Evolutionary conservation across 2,888 invertebrate species (phyloP).

Genomic region (Andrena minutula): DNA sequence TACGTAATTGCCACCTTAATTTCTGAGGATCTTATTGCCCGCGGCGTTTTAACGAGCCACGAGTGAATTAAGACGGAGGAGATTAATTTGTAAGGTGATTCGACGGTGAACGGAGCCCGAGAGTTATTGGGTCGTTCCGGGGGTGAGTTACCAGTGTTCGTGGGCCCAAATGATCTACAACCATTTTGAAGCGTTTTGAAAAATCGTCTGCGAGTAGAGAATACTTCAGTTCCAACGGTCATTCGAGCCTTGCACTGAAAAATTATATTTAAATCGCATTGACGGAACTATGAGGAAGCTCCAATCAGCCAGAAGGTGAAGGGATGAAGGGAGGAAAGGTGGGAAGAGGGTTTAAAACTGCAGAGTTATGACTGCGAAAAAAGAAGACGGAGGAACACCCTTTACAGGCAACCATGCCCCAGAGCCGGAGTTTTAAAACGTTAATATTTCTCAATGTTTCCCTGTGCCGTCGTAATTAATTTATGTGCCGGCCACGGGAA

Average conservation of each 20-base stretch:
- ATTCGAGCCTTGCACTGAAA: background rate
- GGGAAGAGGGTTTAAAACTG: background rate
- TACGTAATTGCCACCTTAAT: constrained; percentile 25
- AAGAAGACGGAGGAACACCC: constrained; percentile 19
- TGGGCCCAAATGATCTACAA: too few species aligned
- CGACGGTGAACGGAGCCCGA: too few species aligned
- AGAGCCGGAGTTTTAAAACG: constrained; percentile 51
- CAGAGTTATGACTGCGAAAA: constrained; percentile 14
- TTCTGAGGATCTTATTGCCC: background rate
- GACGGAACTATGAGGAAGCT: background rate
- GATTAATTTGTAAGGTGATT: background rate
- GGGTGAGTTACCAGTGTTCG: too few species aligned
- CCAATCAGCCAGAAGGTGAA: background rate
- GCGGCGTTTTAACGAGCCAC: background rate
- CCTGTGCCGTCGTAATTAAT: constrained; percentile 65
- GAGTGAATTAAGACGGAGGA: background rate
- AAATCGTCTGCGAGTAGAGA: too few species aligned
- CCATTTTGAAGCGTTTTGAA: too few species aligned
- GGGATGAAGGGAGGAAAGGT: background rate
- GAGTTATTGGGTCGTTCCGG: too few species aligned
- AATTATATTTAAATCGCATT: background rate
- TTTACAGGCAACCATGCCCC: constrained; percentile 27
- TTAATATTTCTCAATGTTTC: constrained; percentile 73
- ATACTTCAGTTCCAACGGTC: background rate
- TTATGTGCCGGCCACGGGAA: constrained; percentile 60